Base-by-base conservation (phyloP, 2,888 invertebrate species). In the Drosophila acutilabella region DNA sequence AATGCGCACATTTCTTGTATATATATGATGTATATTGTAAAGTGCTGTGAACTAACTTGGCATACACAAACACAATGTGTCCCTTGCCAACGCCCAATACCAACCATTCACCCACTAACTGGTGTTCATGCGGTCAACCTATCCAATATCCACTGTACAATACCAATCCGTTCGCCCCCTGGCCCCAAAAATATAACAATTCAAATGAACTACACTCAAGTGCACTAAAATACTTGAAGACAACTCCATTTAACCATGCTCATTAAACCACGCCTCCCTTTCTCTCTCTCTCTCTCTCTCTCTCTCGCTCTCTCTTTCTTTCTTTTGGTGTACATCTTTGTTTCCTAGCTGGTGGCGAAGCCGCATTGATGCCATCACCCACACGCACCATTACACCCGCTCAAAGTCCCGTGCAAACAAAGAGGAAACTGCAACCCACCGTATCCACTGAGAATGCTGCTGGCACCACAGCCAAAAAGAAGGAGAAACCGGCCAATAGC, bases 381-480 rank as follows among this genome's bases (percentile, higher is more conserved):
- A 94, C 94, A 23, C 93, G 94, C 78, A 94, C 94, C 36, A 93
- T 95, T 14, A 92, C 93, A 16, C 92, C 93, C 54, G 89, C 91
- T 56, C 90, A 92, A 71, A 92, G 91, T 64, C 92, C 92, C 40
- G 91, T 93, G 47, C 95, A 96, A 65, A 94, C 95, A 56, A 96
- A 96, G 91, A 93, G 96, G 57, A 96, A 96, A 90, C 92, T 96
- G 57, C 96, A 96, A 91, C 94, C 94, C 26, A 95, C 96, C n/a
- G 94, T 95, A 80, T 96, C 96, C 45, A 95, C 95, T 74, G 96
- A 94, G 92, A 94, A 94, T 84, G 93, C 93, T 2, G 91, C 92
- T 50, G 93, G 92, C 6, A 92, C 92, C 16, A 94, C 94, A 57
- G 93, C 94, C 79, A 94, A 96, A 92, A 96, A 96, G 92, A 96